A percentile compares a stretch with the other conserved stretches of the same genome.
Evolutionary conservation across 2,888 invertebrate genomes (phyloP).

Genomic region (Oscheius myriophilus): DNA sequence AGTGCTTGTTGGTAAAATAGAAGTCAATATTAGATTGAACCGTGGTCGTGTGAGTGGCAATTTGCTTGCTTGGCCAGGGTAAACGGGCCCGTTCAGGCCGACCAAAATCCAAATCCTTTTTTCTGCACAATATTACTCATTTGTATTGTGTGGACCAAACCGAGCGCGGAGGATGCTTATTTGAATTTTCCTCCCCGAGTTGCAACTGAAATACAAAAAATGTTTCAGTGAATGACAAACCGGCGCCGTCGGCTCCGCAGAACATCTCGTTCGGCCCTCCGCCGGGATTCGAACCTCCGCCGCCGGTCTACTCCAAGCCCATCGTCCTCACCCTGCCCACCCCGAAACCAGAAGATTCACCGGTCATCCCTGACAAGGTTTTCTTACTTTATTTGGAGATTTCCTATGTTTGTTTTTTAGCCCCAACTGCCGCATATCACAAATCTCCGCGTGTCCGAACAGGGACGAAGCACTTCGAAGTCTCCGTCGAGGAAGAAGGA

Average conservation of each 20-base stretch:
- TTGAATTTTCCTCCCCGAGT: too few species aligned
- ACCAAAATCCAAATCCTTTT: too few species aligned
- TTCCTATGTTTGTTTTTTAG: conserved; percentile 13
- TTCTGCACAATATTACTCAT: neutral
- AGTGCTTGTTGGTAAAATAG: too few species aligned
- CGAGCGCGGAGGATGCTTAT: too few species aligned
- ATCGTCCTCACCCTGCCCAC: conserved; percentile 15
- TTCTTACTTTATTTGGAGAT: neutral
- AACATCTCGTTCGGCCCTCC: conserved; percentile 18
- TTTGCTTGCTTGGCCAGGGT: too few species aligned
- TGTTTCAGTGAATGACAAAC: conserved; percentile 19
- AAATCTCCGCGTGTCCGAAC: conserved; percentile 32
- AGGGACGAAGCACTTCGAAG: conserved; percentile 36
- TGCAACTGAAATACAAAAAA: too few species aligned
- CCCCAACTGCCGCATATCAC: conserved; percentile 33
- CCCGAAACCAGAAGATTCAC: neutral
- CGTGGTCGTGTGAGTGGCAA: too few species aligned
- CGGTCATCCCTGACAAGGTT: neutral
- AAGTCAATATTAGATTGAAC: too few species aligned
- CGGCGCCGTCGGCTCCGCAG: neutral
- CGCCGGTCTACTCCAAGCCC: neutral
- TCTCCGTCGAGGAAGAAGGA: conserved; percentile 40
- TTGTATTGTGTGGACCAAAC: too few species aligned
- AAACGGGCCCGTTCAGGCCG: too few species aligned
- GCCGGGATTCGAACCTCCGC: conserved; percentile 8